Conservation (phyloP, 2,113 vertebrate species). For the Corythornis cristatus region DNA sequence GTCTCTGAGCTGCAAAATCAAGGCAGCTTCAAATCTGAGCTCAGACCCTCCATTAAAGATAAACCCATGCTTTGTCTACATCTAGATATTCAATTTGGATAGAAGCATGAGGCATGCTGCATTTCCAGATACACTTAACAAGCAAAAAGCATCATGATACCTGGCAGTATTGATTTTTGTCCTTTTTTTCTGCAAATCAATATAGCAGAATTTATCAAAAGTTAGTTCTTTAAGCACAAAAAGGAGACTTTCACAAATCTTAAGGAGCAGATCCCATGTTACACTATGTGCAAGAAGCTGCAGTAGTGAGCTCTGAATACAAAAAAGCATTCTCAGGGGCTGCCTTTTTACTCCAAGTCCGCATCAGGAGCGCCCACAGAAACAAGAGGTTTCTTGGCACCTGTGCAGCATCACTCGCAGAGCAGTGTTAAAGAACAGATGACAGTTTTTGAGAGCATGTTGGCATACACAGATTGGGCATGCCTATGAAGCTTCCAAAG, state of each 20-base stretch:
- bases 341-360: neutral
- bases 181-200: neutral
- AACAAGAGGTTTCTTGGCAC: neutral
- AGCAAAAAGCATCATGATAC: neutral
- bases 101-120: neutral
- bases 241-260: neutral
- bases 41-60: neutral
- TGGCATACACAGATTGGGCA: rapidly evolving
- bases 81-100: neutral
- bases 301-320: neutral
- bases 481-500: neutral
- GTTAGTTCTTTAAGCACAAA: neutral
- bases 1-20: neutral
- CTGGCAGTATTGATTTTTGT: neutral
- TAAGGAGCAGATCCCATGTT: neutral
- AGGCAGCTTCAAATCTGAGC: neutral
- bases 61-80: neutral
- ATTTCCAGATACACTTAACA: neutral
- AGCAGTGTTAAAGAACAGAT: neutral
- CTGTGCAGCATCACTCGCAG: neutral
- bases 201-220: neutral
- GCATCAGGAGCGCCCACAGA: neutral
- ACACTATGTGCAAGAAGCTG: neutral
- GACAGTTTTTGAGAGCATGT: neutral
- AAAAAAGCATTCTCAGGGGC: neutral